phyloP scores from a whole-genome alignment of 2,797 vertebrate species.

The Poeciliopsis paucimaculata region DNA sequence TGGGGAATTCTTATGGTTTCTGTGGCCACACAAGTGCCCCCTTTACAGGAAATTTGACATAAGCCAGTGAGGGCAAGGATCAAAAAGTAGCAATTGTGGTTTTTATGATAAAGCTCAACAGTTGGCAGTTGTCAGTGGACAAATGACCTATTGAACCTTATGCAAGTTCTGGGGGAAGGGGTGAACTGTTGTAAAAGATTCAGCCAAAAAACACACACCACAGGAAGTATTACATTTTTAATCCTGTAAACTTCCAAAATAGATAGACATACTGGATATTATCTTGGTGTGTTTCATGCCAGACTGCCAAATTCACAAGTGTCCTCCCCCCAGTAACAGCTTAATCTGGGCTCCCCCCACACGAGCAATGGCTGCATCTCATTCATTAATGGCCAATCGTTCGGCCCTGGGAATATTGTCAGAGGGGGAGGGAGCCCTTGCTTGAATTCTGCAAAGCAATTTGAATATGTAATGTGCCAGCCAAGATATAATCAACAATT shows the following conservation, averaged over 20 bases:
- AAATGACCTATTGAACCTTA: slow-evolving; percentile 53
- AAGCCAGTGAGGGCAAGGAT: slow-evolving; percentile 50
- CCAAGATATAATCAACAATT: slow-evolving; percentile 79
- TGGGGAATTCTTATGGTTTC: slow-evolving; percentile 76
- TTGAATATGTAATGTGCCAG: slow-evolving; percentile 82
- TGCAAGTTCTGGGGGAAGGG: slow-evolving; percentile 31
- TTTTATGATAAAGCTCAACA: slow-evolving; percentile 46
- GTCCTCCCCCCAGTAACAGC: slow-evolving; percentile 76
- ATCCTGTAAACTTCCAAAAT: slow-evolving; percentile 34
- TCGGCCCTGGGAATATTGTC: slow-evolving; percentile 71
- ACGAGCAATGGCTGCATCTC: slow-evolving; percentile 71
- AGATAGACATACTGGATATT: slow-evolving; percentile 49
- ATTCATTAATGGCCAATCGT: slow-evolving; percentile 83
- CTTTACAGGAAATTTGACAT: slow-evolving; percentile 61
- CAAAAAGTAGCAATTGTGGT: slow-evolving; percentile 43
- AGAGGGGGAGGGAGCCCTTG: slow-evolving; percentile 69
- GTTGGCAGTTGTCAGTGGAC: slow-evolving; percentile 56
- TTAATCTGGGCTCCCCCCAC: slow-evolving; percentile 79
- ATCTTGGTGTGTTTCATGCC: slow-evolving; percentile 50
- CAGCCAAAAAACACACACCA: slow-evolving; percentile 2
- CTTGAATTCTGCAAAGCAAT: slow-evolving; percentile 77
- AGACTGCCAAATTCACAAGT: slow-evolving; percentile 74
- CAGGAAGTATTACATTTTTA: slow-evolving; percentile 12
- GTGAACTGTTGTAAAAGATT: slow-evolving; percentile 18
- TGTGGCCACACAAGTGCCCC: slow-evolving; percentile 52